Conservation (phyloP, 1,140 invertebrate species). For the Cydia splendana region DNA sequence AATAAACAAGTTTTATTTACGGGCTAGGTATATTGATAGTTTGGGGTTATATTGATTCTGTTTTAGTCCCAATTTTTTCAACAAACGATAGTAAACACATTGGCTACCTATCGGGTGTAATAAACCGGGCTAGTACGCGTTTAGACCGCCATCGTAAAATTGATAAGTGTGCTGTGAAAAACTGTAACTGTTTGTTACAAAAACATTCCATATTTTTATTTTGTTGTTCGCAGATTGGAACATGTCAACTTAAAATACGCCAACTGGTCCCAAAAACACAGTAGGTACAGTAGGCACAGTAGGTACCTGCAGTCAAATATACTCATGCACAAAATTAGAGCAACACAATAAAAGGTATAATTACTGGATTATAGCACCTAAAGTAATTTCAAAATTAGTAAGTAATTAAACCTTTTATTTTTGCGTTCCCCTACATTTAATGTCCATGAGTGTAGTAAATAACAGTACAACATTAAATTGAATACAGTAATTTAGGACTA, state of each 20-base stretch:
- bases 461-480: no score
- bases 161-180: conserved; percentile 31
- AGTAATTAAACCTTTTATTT: no score
- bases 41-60: not conserved
- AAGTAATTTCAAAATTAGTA: no score
- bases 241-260: not conserved
- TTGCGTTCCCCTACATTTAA: no score
- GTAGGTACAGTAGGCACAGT: no score
- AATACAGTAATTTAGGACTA: no score
- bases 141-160: conserved; percentile 27
- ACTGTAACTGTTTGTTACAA: conserved; percentile 1
- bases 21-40: not conserved
- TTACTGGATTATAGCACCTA: no score
- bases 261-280: no score
- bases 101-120: conserved; percentile 16
- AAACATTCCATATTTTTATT: not conserved
- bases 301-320: no score
- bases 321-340: no score
- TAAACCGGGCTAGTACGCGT: conserved; percentile 24
- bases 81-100: conserved; percentile 20
- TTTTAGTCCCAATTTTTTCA: not conserved
- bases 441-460: no score
- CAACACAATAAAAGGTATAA: no score
- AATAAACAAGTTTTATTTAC: not conserved
- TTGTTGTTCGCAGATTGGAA: not conserved